Base-by-base conservation (phyloP, 92 coral and sea anemone genomes). In the Virgularia gustaviana region DNA sequence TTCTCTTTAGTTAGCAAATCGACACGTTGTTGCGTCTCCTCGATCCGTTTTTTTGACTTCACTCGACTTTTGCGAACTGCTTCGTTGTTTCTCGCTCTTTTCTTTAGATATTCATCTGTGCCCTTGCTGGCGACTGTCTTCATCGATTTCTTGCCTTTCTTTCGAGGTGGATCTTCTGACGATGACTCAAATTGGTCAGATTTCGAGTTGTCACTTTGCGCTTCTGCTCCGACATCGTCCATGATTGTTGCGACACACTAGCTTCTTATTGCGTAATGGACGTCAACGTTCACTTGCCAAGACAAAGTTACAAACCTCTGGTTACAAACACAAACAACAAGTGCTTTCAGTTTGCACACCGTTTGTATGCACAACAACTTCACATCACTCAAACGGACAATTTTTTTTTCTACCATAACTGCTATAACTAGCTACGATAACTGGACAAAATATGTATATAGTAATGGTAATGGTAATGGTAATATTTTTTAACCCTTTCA, bases 41-140 rank as follows among this genome's bases (percentile, higher is more conserved):
- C 96, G 76, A 94, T 94, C 62, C 84, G 83, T 67, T 85, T 88
- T 64, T 89, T 94, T 8, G 99, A 96, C 60, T 94, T 94, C 72
- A 83, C 90, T 20, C 99, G 95, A 80, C 99, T 94, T 71, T 94
- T 94, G 37, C 99, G 83, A 13, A 94, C 99, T 43, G 99, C 99
- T 37, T 86, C 81, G 71, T 94, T 94, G 39, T 94, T 94, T 60
- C 99, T 76, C 62, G 88, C 96, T 49, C 99, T 75, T 76, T 94
- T 94, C 44, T 77, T 81, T 10, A 70, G 52, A 52, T 94, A 92
- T 66, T 89, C 96, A 2, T 33, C 47, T 25, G 71, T 51, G 57
- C 80, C 56, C 57, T 80, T 55, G 43, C 54, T 11, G 27, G 55
- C 23, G 36, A 75, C 23, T 7, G 63, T 45, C 28, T 39, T 65